phyloP scores from a whole-genome alignment of 2,113 vertebrate genomes.

The Hyaena hyaena region DNA sequence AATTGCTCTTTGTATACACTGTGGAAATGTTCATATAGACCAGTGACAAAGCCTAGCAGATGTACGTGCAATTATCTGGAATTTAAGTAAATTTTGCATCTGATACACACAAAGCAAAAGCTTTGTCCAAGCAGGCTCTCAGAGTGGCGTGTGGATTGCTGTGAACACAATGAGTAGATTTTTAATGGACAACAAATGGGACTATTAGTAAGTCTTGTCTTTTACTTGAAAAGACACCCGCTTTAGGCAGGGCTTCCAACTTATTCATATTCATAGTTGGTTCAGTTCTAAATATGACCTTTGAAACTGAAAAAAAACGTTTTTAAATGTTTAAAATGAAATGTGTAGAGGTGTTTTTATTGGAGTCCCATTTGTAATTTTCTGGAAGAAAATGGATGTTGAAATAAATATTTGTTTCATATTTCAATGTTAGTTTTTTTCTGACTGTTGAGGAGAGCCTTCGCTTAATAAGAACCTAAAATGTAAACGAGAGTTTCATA shows the following conservation, averaged over 20 bases:
- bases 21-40: constrained; percentile 82
- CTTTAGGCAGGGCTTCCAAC: constrained; percentile 63
- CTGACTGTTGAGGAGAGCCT: background rate
- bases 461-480: constrained; percentile 45
- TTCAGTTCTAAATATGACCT: constrained; percentile 74
- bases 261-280: constrained; percentile 68
- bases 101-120: constrained; percentile 81
- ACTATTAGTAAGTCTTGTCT: constrained; percentile 78
- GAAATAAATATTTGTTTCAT: constrained; percentile 67
- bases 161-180: constrained; percentile 79
- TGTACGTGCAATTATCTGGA: constrained; percentile 80
- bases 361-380: background rate
- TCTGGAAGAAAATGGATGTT: background rate
- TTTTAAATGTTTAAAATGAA: constrained; percentile 54
- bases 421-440: background rate
- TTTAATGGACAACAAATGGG: constrained; percentile 82
- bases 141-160: constrained; percentile 70
- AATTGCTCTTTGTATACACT: constrained; percentile 81
- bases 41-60: constrained; percentile 77
- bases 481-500: constrained; percentile 38
- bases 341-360: constrained; percentile 50
- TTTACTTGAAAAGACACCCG: constrained; percentile 75
- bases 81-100: constrained; percentile 82
- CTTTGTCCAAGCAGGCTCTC: constrained; percentile 76
- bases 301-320: constrained; percentile 44